These are phyloP conservation scores for Sarcophaga subvicina DNA, from an alignment of 2,888 invertebrate genomes.

Conservation along the genomic window DNA sequence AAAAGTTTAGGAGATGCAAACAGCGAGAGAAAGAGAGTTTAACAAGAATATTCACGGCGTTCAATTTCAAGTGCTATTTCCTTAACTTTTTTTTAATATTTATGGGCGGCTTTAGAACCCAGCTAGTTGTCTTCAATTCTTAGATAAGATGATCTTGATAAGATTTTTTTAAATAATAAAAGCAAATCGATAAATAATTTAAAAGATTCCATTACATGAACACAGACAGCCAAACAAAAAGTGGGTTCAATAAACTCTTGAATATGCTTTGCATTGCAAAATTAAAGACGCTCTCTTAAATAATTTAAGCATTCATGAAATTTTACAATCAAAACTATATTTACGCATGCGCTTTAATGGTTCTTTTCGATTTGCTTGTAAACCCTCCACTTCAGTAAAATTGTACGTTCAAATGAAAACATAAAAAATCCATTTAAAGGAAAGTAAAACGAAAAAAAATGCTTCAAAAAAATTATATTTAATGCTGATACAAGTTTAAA, in stretches of 20 bases:
- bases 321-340: constrained; percentile 10
- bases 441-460: not conserved
- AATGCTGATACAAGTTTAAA: not conserved
- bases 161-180: not conserved
- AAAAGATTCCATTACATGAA: not conserved
- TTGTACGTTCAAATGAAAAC: constrained; percentile 31
- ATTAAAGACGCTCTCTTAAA: not conserved
- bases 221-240: not conserved
- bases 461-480: not conserved
- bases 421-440: constrained; percentile 57
- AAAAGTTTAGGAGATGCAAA: not conserved
- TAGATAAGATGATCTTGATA: constrained; percentile 44
- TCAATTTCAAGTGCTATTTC: constrained; percentile 4
- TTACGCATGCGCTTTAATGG: constrained; percentile 26
- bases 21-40: not conserved
- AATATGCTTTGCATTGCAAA: no score
- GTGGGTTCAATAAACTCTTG: not conserved
- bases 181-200: not conserved
- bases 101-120: constrained; percentile 31
- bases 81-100: constrained; percentile 14
- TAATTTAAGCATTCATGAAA: constrained; percentile 2
- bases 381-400: not conserved
- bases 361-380: not conserved
- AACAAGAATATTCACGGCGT: not conserved
- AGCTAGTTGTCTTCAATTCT: constrained; percentile 20